Evolutionary conservation across 2,797 vertebrate genomes (phyloP).

Genomic region (Pangasius krempfi): DNA sequence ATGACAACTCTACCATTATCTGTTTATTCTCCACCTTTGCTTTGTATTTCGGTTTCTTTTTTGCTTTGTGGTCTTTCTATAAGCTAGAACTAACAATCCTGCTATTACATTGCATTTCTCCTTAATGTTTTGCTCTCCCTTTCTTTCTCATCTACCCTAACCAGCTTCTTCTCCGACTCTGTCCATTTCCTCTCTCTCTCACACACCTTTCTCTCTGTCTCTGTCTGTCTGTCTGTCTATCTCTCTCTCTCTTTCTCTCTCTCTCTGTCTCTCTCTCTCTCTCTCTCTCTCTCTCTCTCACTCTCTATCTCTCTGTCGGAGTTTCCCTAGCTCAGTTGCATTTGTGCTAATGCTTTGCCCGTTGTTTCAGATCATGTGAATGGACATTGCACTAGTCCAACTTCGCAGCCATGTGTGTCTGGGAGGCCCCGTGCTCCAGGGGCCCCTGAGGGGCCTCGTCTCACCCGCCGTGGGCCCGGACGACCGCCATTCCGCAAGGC

Average conservation of each 20-base stretch:
- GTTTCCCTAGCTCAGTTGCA: slow-evolving; percentile 48
- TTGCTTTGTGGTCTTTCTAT: slow-evolving; percentile 47
- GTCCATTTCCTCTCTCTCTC: neutral
- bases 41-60: slow-evolving; percentile 42
- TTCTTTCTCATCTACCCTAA: neutral
- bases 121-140: slow-evolving; percentile 48
- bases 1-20: neutral
- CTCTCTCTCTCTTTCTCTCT: slow-evolving; percentile 4
- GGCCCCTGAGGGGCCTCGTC: slow-evolving; percentile 88
- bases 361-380: slow-evolving; percentile 94
- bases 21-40: slow-evolving; percentile 35
- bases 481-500: slow-evolving; percentile 98
- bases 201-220: slow-evolving; percentile 6
- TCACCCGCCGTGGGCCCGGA: slow-evolving; percentile 90
- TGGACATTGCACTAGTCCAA: slow-evolving; percentile 96
- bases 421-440: slow-evolving; percentile 88
- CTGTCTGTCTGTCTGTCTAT: slow-evolving; percentile 33
- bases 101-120: slow-evolving; percentile 52
- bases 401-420: slow-evolving; percentile 87
- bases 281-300: slow-evolving; percentile 55
- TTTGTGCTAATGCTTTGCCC: slow-evolving; percentile 79
- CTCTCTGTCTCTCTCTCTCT: slow-evolving; percentile 42
- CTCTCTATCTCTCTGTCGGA: slow-evolving; percentile 39
- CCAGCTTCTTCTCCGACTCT: neutral
- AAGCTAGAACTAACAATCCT: slow-evolving; percentile 25